These are phyloP conservation scores for Arbacia lixula DNA, from an alignment of 53 echinoderm and acorn worm species.

Conservation along the genomic window DNA sequence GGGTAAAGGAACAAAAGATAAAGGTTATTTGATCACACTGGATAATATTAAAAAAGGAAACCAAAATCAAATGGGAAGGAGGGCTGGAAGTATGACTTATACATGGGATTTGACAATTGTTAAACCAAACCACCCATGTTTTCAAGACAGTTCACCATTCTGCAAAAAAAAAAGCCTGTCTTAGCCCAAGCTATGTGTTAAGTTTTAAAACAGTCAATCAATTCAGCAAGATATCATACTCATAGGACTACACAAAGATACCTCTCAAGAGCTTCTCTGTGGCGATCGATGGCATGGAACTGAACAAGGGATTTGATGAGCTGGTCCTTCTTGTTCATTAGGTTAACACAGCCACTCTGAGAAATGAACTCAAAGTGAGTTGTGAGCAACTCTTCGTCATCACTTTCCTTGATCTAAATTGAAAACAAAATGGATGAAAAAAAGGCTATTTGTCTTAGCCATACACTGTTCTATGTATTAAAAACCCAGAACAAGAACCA, in stretches of 20 bases:
- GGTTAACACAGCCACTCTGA: background rate
- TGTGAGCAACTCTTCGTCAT: background rate
- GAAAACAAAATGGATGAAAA: no score
- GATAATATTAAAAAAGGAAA: no score
- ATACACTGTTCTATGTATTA: no score
- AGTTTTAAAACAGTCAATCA: background rate
- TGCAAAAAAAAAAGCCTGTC: background rate
- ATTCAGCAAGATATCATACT: background rate
- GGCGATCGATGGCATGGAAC: background rate
- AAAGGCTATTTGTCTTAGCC: no score
- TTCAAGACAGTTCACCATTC: background rate
- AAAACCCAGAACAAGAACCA: no score
- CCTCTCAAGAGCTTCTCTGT: background rate
- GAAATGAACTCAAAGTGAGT: background rate
- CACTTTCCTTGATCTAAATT: background rate
- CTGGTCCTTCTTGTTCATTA: background rate
- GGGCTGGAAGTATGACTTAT: no score
- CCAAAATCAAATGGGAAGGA: no score
- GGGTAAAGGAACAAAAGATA: no score
- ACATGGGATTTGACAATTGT: no score
- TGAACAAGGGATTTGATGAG: background rate
- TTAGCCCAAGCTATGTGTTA: background rate
- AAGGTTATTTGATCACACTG: no score
- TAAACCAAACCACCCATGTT: background rate
- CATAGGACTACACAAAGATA: background rate